Conservation (phyloP, 2,113 vertebrate genomes). For the Pedetes capensis region DNA sequence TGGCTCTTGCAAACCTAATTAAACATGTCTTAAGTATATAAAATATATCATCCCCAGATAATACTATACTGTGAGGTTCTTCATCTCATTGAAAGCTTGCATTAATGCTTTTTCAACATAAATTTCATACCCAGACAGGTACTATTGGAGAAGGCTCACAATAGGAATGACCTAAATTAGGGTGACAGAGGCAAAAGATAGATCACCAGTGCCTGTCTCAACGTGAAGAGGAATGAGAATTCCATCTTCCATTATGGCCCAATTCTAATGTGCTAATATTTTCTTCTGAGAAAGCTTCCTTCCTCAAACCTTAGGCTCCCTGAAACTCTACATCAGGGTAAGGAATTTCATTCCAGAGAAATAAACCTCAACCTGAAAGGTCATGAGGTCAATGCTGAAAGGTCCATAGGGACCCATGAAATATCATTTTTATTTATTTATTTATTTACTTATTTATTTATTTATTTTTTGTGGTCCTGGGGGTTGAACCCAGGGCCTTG, state of each 20-base stretch:
- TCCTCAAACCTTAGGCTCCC: not conserved
- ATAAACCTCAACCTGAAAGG: rapidly evolving
- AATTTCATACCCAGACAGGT: constrained; percentile 87
- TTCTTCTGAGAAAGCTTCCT: constrained; percentile 76
- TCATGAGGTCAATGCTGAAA: not conserved
- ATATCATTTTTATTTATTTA: no score
- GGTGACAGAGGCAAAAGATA: constrained; percentile 85
- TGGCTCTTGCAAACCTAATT: constrained; percentile 87
- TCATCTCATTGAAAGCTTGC: constrained; percentile 90
- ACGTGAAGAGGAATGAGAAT: constrained; percentile 83
- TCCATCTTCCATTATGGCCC: constrained; percentile 84
- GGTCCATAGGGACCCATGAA: not conserved
- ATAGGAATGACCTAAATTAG: constrained; percentile 87
- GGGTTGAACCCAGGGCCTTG: no score
- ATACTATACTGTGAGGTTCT: constrained; percentile 87
- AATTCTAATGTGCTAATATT: constrained; percentile 78
- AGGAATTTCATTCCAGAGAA: constrained; percentile 24
- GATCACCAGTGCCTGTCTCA: constrained; percentile 83
- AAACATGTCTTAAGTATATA: constrained; percentile 87
- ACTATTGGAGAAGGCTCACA: constrained; percentile 86
- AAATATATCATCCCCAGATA: constrained; percentile 89
- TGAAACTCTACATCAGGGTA: constrained; percentile 39
- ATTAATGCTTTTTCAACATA: constrained; percentile 89
- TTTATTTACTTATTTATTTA: no score
- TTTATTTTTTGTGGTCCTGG: no score